Conservation (phyloP, 2,113 vertebrate genomes). For the Alouatta palliata region DNA sequence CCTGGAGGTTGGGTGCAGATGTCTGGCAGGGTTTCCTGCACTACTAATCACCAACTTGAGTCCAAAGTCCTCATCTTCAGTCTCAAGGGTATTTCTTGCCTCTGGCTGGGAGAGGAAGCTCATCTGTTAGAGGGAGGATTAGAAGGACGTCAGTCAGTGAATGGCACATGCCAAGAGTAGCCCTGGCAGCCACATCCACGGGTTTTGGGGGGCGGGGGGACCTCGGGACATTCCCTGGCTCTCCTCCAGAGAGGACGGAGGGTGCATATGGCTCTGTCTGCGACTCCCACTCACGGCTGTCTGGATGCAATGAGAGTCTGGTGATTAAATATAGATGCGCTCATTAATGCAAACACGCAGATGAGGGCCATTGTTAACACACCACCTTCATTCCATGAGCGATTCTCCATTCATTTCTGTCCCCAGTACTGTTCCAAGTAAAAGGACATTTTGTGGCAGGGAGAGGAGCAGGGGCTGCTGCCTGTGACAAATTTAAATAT, state of each 20-base stretch:
- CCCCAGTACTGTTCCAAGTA: background rate
- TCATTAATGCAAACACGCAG: background rate
- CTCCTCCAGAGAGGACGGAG: background rate
- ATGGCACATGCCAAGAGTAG: too few species aligned
- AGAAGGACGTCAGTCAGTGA: background rate
- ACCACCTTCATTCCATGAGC: background rate
- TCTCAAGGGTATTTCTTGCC: background rate
- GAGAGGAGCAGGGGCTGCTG: background rate
- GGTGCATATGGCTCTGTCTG: background rate
- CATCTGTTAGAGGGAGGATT: background rate
- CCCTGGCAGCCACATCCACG: too few species aligned
- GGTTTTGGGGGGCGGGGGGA: background rate
- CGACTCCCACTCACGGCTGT: background rate
- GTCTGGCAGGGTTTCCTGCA: background rate
- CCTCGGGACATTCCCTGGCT: fast-evolving
- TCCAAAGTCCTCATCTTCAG: too few species aligned
- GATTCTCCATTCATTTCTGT: fast-evolving
- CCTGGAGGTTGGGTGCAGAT: fast-evolving
- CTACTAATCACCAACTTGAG: background rate
- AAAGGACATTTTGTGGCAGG: background rate
- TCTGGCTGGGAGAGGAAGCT: background rate
- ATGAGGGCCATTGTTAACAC: background rate
- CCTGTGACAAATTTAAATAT: too few species aligned
- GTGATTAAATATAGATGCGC: background rate
- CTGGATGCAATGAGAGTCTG: background rate